These are phyloP conservation scores for Chloroclysta siterata DNA, from an alignment of 2,888 invertebrate species.

Conservation along the genomic window DNA sequence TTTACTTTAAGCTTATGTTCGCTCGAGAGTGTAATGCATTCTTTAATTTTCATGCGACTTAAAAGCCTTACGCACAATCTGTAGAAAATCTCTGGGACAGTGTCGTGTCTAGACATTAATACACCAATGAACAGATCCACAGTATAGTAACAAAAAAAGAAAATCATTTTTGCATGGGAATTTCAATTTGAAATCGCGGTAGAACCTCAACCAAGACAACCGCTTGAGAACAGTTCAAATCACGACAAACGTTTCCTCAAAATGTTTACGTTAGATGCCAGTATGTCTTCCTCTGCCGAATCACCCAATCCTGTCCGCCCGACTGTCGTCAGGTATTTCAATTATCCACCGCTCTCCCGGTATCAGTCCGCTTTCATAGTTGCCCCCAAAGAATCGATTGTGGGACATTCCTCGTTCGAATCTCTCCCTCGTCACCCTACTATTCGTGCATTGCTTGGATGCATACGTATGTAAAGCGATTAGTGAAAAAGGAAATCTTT, in stretches of 20 bases:
- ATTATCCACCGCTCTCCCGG: conserved; percentile 60
- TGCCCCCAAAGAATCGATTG: conserved; percentile 61
- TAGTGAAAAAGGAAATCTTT: conserved; percentile 32
- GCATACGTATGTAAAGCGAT: conserved; percentile 43
- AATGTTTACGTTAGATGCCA: conserved; percentile 55
- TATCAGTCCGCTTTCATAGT: conserved; percentile 46
- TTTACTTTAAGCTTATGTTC: conserved; percentile 26
- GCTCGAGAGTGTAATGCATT: conserved; percentile 27
- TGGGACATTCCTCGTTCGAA: conserved; percentile 59
- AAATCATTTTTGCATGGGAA: not conserved
- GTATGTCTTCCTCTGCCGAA: conserved; percentile 42
- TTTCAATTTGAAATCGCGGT: conserved; percentile 13
- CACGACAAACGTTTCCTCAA: conserved; percentile 52
- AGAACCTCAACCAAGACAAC: conserved; percentile 21
- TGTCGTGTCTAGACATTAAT: conserved; percentile 5
- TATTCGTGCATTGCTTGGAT: conserved; percentile 46
- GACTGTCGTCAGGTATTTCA: conserved; percentile 63
- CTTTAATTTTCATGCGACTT: conserved; percentile 18
- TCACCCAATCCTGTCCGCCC: conserved; percentile 51
- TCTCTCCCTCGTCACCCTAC: conserved; percentile 57
- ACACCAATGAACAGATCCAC: not conserved
- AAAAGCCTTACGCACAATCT: not conserved
- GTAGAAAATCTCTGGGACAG: not conserved
- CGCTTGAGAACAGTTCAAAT: conserved; percentile 43
- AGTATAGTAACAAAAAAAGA: not conserved